Evolutionary conservation across 2,888 invertebrate genomes (phyloP).

Genomic region (Cryptus viduatorius): DNA sequence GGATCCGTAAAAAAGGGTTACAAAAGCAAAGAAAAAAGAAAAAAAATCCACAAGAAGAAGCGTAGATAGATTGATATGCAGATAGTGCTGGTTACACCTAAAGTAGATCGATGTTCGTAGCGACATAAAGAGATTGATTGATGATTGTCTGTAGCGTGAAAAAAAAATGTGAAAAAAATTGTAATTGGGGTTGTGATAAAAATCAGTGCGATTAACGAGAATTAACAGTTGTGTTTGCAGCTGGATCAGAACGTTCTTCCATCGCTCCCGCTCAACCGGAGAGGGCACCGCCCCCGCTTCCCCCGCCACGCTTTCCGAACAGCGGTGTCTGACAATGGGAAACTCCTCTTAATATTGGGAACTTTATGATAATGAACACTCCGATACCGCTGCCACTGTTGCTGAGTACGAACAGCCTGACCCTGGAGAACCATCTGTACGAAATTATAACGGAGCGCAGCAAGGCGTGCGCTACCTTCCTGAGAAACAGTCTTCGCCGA

Average conservation of each 20-base stretch:
- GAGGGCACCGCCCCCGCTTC: conserved; percentile 93
- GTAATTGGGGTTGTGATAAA: not conserved
- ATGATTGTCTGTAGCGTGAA: conserved; percentile 38
- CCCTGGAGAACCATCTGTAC: conserved; percentile 80
- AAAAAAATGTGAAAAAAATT: conserved; percentile 44
- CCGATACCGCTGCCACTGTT: conserved; percentile 83
- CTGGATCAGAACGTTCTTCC: conserved; percentile 96
- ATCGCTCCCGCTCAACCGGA: conserved; percentile 90
- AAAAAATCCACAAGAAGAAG: not conserved
- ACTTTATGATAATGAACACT: conserved; percentile 84
- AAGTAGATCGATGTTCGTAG: conserved; percentile 55
- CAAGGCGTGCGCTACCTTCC: conserved; percentile 90
- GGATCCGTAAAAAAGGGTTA: not conserved
- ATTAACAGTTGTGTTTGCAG: conserved; percentile 86
- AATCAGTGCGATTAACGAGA: conserved; percentile 54
- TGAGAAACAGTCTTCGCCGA: conserved; percentile 88
- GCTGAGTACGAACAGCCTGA: conserved; percentile 79
- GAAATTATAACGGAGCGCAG: conserved; percentile 86
- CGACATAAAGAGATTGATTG: conserved; percentile 27
- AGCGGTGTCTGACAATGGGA: conserved; percentile 94
- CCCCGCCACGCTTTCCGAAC: conserved; percentile 92
- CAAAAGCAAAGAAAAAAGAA: not conserved
- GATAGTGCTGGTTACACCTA: conserved; percentile 33
- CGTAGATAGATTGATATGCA: conserved; percentile 29
- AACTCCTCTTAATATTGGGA: conserved; percentile 87